phyloP scores from a whole-genome alignment of 2,888 invertebrate genomes.

The Microctonus brassicae region DNA sequence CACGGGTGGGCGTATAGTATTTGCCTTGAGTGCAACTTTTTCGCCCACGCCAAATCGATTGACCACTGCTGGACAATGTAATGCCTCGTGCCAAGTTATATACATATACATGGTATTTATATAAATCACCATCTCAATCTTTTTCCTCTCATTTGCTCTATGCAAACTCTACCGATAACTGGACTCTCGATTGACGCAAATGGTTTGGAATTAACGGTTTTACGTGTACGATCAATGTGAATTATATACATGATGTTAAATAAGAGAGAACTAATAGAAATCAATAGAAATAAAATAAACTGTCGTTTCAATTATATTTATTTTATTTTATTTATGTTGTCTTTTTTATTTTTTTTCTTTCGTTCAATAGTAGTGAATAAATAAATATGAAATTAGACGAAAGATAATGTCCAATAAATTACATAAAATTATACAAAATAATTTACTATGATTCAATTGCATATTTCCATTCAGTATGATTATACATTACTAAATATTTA shows the following conservation, averaged over 20 bases:
- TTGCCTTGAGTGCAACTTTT: neutral
- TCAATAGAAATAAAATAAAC: neutral
- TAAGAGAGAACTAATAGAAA: neutral
- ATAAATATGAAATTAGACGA: neutral
- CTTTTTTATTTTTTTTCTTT: neutral
- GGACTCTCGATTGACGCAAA: neutral
- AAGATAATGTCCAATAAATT: neutral
- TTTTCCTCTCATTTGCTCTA: neutral
- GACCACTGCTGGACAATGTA: slow-evolving; percentile 1
- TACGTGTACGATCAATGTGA: neutral
- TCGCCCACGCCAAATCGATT: slow-evolving; percentile 1
- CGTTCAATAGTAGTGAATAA: neutral
- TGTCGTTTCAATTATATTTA: too few relatives aligned
- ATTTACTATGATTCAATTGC: too few relatives aligned
- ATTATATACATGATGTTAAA: neutral
- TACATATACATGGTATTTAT: neutral
- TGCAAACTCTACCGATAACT: slow-evolving; percentile 3
- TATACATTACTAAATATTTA: neutral
- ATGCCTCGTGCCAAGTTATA: neutral
- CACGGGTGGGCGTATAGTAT: neutral
- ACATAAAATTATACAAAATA: too few relatives aligned
- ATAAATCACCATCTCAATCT: neutral
- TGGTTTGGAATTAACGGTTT: neutral
- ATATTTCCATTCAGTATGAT: too few relatives aligned
- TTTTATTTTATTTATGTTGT: too few relatives aligned